Conservation (phyloP, 2,797 vertebrate genomes). For the Eidolon dupreanum region DNA sequence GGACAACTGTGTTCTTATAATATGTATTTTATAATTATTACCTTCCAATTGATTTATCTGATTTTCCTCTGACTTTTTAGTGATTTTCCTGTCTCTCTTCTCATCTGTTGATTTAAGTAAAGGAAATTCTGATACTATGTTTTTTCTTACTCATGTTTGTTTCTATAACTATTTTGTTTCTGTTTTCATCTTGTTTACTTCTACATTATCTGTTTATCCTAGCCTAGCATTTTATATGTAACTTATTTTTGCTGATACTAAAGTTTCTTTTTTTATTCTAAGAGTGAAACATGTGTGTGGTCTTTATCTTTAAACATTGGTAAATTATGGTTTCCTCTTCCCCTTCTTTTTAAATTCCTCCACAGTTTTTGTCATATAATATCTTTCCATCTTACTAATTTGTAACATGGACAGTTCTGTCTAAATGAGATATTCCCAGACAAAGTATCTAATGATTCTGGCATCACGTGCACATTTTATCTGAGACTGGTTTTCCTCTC, state of each 20-base stretch:
- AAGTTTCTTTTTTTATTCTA: neutral
- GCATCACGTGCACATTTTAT: neutral
- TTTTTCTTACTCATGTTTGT: neutral
- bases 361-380: neutral
- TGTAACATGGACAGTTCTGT: neutral
- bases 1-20: neutral
- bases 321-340: neutral
- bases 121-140: neutral
- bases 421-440: neutral
- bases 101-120: neutral
- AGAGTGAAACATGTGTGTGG: neutral
- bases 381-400: neutral
- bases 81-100: neutral
- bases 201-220: neutral
- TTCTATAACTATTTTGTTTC: neutral
- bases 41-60: neutral
- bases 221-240: neutral
- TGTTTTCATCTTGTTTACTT: neutral
- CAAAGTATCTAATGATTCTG: neutral
- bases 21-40: neutral
- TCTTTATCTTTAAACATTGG: neutral
- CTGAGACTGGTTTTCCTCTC: neutral
- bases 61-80: neutral
- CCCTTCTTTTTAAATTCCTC: neutral
- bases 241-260: neutral